Conservation (phyloP, 2,797 vertebrate genomes). For the Petrocephalus schoutedeni region DNA sequence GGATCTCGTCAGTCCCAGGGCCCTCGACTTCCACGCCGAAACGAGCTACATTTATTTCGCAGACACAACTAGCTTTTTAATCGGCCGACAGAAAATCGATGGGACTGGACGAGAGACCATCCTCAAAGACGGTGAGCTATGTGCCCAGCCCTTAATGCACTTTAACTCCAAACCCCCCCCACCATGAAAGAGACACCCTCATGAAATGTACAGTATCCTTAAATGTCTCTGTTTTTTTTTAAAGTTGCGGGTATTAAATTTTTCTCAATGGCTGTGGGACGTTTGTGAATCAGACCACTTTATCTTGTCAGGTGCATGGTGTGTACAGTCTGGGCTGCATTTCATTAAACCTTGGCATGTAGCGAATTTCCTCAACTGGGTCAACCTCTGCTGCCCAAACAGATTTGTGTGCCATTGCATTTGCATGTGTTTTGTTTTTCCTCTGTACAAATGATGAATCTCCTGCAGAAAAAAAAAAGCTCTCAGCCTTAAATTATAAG, state of each 20-base stretch:
- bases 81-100: conserved; percentile 91
- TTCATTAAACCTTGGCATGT: not conserved
- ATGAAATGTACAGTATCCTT: not conserved
- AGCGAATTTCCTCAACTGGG: conserved; percentile 15
- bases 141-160: not conserved
- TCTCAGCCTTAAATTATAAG: conserved; percentile 6
- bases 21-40: conserved; percentile 90
- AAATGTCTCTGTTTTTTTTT: not conserved
- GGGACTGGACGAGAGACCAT: conserved; percentile 86
- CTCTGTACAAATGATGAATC: not conserved
- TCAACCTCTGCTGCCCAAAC: conserved; percentile 13
- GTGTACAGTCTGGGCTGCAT: not conserved
- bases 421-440: conserved; percentile 11
- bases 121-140: conserved; percentile 82
- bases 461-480: conserved; percentile 2
- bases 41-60: conserved; percentile 91
- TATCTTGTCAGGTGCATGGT: conserved; percentile 9
- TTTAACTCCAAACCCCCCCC: not conserved
- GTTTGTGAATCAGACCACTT: conserved; percentile 14
- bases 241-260: not conserved
- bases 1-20: conserved; percentile 92
- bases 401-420: not conserved
- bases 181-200: not conserved
- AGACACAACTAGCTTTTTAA: conserved; percentile 96
- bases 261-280: not conserved